Base-by-base conservation (phyloP, 2,888 invertebrate species). In the Macrophya annulata region DNA sequence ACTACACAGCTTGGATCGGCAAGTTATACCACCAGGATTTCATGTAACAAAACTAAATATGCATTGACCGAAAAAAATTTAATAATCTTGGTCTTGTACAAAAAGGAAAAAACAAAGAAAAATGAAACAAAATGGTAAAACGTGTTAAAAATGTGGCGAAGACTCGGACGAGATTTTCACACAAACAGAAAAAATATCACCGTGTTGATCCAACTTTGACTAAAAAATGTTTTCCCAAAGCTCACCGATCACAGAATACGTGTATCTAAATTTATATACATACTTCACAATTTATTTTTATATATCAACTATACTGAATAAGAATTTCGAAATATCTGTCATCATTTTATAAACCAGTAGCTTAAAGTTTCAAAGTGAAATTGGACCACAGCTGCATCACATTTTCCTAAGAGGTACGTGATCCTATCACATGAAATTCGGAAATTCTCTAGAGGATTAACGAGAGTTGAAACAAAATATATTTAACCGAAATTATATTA, bases 321-420 rank as follows among this genome's bases (percentile, higher is more conserved):
- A 55, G 10, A 77, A 55, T 51, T 55, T 77, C 43, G 31, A 55
- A 51, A 74, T 43, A 25, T 74, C 74, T 45, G 21, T 21, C 45
- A 21, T 21, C 74, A 25, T 74, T 45, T 45, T 21, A 74, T 74
- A 74, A 74, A 45, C 45, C 21, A 21, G 25, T 45, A 31, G 74
- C 45, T 21, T 31, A 31, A 2, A n/a, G 74, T 45, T 12, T 15
- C 17, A 17, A 77, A 55, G n/a, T 55, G 55, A 55, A 77, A 77
- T 37, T 77, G 37, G 51, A 51, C 31, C 51, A 31, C 77, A 77
- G 51, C 77, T 48, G 77, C 51, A 25, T 25, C 77, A 10, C 31
- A 51, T 77, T n/a, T 37, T 51, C 37, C 15, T 15, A 51, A 51
- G 37, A 45, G 31, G 55, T 77, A 55, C 10, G 10, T 40, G 62